Conservation (phyloP, 2,888 invertebrate genomes). For the Machimus atricapillus region DNA sequence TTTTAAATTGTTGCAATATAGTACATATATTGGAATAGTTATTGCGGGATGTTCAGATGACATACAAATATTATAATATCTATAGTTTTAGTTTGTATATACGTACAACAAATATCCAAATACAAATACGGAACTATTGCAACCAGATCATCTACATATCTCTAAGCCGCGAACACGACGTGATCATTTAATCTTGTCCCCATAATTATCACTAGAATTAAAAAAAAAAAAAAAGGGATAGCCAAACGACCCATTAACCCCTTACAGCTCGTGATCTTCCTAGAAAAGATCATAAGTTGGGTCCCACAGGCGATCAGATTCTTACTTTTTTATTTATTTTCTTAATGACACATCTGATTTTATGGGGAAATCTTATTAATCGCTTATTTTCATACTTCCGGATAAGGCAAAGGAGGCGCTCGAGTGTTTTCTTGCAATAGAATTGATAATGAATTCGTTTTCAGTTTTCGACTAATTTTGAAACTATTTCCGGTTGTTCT, state of each 20-base stretch:
- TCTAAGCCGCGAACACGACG: no score
- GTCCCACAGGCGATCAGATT: neutral
- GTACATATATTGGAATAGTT: no score
- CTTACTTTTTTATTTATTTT: neutral
- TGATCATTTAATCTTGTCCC: neutral
- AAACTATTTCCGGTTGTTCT: neutral
- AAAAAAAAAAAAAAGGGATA: neutral
- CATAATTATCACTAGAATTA: neutral
- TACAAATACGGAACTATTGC: no score
- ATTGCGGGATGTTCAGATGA: no score
- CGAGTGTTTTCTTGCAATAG: neutral
- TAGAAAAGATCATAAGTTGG: neutral
- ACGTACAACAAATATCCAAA: no score
- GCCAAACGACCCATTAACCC: neutral
- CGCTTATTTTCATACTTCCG: neutral
- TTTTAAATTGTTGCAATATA: no score
- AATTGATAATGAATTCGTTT: neutral
- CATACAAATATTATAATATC: no score
- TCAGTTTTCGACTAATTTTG: neutral
- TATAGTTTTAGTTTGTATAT: no score
- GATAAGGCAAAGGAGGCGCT: neutral
- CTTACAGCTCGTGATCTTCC: neutral
- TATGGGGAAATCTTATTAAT: neutral
- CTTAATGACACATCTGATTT: neutral
- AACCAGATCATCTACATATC: neutral